A percentile compares a stretch with the other conserved stretches of the same genome.
Evolutionary conservation across 1,140 invertebrate species (phyloP).

Genomic region (Trichoplusia ni): DNA sequence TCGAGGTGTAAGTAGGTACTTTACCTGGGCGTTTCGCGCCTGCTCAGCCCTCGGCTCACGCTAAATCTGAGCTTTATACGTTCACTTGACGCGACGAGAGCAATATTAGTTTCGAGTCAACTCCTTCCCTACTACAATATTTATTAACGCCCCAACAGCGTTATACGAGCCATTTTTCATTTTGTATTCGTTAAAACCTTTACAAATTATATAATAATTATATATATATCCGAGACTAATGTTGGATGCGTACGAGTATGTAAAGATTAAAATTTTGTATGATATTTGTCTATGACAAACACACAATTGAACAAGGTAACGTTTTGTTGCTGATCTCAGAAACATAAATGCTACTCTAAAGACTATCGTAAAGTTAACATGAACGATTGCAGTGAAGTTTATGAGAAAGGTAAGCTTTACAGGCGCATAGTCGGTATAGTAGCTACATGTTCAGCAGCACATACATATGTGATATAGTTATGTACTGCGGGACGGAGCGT

Average conservation of each 20-base stretch:
- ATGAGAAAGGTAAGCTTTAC: no score
- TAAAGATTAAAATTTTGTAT: no score
- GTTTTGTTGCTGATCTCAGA: no score
- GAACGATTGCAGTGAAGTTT: no score
- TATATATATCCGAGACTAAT: background rate
- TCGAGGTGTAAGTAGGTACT: slow-evolving; percentile 79
- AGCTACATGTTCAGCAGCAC: background rate
- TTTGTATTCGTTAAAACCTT: slow-evolving; percentile 17
- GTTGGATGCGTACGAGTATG: no score
- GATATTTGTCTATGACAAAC: no score
- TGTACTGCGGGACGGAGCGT: slow-evolving; percentile 38
- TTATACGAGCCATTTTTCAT: slow-evolving; percentile 29
- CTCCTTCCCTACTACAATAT: slow-evolving; percentile 76
- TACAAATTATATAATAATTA: slow-evolving; percentile 6
- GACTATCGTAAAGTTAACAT: no score
- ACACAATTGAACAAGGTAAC: no score
- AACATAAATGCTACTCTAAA: no score
- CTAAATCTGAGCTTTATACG: slow-evolving; percentile 81
- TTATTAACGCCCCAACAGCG: slow-evolving; percentile 69
- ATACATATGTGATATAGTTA: slow-evolving; percentile 23
- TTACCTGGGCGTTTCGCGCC: slow-evolving; percentile 77
- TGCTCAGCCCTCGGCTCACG: slow-evolving; percentile 72
- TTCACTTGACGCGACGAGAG: slow-evolving; percentile 79
- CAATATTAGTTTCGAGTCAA: slow-evolving; percentile 79
- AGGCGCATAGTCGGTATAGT: no score